Evolutionary conservation across 2,888 invertebrate species (phyloP), one percentile per base, ranked within the genome.

Genomic region (Cybosia mesomella): DNA sequence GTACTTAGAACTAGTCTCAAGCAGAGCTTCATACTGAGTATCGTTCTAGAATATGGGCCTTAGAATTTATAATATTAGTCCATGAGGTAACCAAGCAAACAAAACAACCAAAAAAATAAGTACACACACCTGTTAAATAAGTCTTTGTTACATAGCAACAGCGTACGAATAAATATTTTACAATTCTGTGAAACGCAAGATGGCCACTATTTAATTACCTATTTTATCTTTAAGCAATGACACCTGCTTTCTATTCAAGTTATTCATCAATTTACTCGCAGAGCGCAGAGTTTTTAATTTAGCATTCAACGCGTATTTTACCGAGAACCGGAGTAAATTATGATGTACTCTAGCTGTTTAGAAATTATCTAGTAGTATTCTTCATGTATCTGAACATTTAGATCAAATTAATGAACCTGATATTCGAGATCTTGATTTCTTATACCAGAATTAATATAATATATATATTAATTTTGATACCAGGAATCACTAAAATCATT

Each of bases 141-240:
- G 24, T 49, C n/a, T 43, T 68, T 71, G 64, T 75, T 55, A 65
- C 34, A 53, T 57, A 55, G 58, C 54, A 49, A 49, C 49, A 49
- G 49, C 49, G 43, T 43, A 49, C 18, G 43, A 43, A 43, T 43
- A 43, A 43, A 18, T 43, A 49, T n/a, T n/a, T 49, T n/a, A n/a
- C n/a, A 49, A 49, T 49, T 18, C n/a, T 49, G 49, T 9, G 49
- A 49, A 49, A 49, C n/a, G 49, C 49, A 55, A 58, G 18, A 28
- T 49, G 49, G 49, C 49, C 49, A 9, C 49, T n/a, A 49, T 49
- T 49, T 49, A 49, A n/a, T 49, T 43, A 11, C n/a, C n/a, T n/a
- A n/a, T 49, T 49, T 49, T 49, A 49, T 49, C 49, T 49, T 49
- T 49, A n/a, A 9, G 18, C 9, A n/a, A 49, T 36, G 36, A 43